Conservation (phyloP, 2,797 vertebrate genomes). For the Dromococcyx pavoninus region DNA sequence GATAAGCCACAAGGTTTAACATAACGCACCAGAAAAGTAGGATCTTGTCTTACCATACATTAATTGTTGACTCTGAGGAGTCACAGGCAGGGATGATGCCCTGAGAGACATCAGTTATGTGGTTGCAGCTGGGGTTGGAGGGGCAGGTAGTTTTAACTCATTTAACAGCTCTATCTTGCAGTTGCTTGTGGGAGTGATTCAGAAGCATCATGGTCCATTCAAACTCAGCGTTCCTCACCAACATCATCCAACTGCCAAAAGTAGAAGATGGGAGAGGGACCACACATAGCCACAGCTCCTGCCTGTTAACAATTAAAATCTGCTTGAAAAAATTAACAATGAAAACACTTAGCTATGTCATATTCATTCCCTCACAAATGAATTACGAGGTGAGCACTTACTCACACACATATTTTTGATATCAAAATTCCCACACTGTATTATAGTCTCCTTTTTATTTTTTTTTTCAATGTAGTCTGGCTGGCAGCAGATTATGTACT, state of each 20-base stretch:
- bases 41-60: neutral
- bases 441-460: neutral
- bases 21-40: neutral
- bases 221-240: neutral
- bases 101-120: neutral
- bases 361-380: slow-evolving; percentile 6
- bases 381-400: slow-evolving; percentile 42
- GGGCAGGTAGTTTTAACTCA: neutral
- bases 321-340: slow-evolving; percentile 40
- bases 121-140: neutral
- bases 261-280: slow-evolving; percentile 39
- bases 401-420: slow-evolving; percentile 23
- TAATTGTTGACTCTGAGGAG: neutral
- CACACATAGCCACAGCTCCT: slow-evolving; percentile 50
- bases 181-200: neutral
- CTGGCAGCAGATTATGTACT: neutral
- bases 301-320: slow-evolving; percentile 60
- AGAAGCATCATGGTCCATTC: neutral
- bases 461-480: neutral
- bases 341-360: slow-evolving; percentile 25
- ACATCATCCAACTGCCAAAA: neutral
- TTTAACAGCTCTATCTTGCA: neutral
- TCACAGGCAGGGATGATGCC: neutral
- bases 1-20: neutral
- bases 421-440: slow-evolving; percentile 11